phyloP scores from a whole-genome alignment of 2,888 invertebrate genomes.

The Dugesia japonica region DNA sequence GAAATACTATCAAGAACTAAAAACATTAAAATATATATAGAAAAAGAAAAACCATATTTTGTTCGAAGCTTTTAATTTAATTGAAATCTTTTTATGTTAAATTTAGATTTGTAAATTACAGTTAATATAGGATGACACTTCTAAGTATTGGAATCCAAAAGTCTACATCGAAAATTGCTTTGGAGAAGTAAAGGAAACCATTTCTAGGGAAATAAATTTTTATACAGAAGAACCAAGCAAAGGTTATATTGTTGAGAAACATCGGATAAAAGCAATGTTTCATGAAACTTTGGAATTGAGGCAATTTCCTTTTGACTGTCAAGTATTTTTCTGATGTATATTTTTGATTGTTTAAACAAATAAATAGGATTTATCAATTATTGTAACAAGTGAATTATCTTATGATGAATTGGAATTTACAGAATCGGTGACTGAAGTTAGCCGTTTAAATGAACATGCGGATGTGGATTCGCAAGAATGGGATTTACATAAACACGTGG shows the following conservation, averaged over 20 bases:
- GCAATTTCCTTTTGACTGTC: slow-evolving; percentile 22
- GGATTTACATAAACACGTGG: slow-evolving; percentile 22
- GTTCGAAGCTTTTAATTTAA: too few relatives aligned
- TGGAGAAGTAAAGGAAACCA: slow-evolving; percentile 17
- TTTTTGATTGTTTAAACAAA: neutral
- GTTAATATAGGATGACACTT: neutral
- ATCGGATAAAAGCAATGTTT: neutral
- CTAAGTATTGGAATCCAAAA: slow-evolving; percentile 16
- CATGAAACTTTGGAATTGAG: slow-evolving; percentile 21
- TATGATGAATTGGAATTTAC: slow-evolving; percentile 27
- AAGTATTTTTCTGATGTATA: neutral
- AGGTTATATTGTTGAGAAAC: neutral
- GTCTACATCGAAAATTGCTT: slow-evolving; percentile 10
- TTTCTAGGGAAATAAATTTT: neutral
- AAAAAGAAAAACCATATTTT: too few relatives aligned
- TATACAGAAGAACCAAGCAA: neutral
- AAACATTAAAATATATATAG: neutral
- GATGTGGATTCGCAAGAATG: slow-evolving; percentile 20
- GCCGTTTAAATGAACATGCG: slow-evolving; percentile 13
- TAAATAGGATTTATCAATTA: slow-evolving; percentile 26
- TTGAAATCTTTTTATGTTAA: neutral
- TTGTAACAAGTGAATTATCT: slow-evolving; percentile 26
- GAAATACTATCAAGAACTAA: too few relatives aligned
- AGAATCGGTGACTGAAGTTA: slow-evolving; percentile 3
- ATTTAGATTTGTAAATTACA: too few relatives aligned